Percentiles rank a stretch among this genome's conserved stretches.
These are phyloP conservation scores for Abrostola triplasia DNA, from an alignment of 2,888 invertebrate species.

Conservation along the genomic window DNA sequence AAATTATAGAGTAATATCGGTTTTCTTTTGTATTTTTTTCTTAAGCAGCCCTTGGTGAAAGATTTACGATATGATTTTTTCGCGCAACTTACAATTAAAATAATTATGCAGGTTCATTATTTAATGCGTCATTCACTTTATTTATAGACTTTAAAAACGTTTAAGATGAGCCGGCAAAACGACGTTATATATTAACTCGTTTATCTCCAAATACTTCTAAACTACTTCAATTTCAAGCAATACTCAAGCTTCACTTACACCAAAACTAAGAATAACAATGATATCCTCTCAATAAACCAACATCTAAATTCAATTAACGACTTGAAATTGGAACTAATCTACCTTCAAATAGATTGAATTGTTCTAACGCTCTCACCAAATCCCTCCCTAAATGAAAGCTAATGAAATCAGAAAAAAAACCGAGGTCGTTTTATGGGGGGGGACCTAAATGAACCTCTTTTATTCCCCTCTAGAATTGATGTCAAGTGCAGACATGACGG, in stretches of 20 bases:
- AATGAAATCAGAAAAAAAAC: slow-evolving; percentile 55
- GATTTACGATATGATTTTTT: no score
- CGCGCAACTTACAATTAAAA: no score
- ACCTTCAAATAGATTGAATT: slow-evolving; percentile 32
- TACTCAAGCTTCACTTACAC: slow-evolving; percentile 1
- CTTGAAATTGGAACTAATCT: slow-evolving; percentile 37
- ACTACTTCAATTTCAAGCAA: no score
- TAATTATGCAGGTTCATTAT: no score
- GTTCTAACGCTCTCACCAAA: slow-evolving; percentile 27
- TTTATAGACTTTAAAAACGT: no score
- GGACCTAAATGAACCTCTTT: slow-evolving; percentile 58
- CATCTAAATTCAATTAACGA: slow-evolving; percentile 24
- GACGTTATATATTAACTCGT: background rate
- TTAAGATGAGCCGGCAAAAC: no score
- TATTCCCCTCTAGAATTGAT: slow-evolving; percentile 63
- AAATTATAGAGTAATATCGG: no score
- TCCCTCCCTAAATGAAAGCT: slow-evolving; percentile 47
- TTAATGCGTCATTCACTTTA: no score
- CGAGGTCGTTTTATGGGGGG: slow-evolving; percentile 50
- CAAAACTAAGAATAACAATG: slow-evolving; percentile 12
- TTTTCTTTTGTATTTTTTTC: no score
- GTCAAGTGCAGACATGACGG: slow-evolving; percentile 65
- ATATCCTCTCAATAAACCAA: slow-evolving; percentile 32
- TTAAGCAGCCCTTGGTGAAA: no score
- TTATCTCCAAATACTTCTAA: no score